These are phyloP conservation scores for Sipha flava DNA, from an alignment of 1,140 invertebrate species.

Conservation along the genomic window DNA sequence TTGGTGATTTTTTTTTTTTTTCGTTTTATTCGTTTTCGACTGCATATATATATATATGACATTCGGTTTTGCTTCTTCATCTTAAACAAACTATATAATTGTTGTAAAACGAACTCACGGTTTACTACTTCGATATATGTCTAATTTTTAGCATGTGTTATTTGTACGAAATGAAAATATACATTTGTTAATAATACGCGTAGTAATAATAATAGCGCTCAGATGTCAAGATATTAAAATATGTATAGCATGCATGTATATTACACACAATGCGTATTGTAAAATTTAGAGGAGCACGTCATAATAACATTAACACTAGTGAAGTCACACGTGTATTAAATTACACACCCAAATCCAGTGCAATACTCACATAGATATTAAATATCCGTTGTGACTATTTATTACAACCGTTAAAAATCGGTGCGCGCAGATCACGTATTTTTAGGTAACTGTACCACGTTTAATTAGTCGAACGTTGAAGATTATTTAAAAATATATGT, in stretches of 20 bases:
- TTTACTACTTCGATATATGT: neutral
- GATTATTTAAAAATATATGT: too few species aligned
- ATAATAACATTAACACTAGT: neutral
- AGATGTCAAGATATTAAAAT: neutral
- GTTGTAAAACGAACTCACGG: neutral
- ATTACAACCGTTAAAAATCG: too few species aligned
- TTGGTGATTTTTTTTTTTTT: too few species aligned
- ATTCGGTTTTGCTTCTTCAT: too few species aligned
- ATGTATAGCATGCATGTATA: neutral
- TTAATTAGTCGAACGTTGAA: too few species aligned
- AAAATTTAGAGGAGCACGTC: neutral
- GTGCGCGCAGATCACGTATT: too few species aligned
- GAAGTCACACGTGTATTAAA: neutral
- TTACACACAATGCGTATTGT: neutral
- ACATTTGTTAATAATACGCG: neutral
- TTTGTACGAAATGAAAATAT: neutral
- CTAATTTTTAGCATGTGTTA: neutral
- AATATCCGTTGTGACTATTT: slow-evolving; percentile 39
- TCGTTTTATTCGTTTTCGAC: too few species aligned
- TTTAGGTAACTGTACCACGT: too few species aligned
- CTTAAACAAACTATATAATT: too few species aligned
- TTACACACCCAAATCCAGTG: neutral
- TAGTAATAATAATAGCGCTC: neutral
- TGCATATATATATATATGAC: too few species aligned
- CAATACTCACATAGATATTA: slow-evolving; percentile 35